These are phyloP conservation scores for Trochalopteron elliotii DNA, from an alignment of 2,113 vertebrate genomes.

Conservation along the genomic window DNA sequence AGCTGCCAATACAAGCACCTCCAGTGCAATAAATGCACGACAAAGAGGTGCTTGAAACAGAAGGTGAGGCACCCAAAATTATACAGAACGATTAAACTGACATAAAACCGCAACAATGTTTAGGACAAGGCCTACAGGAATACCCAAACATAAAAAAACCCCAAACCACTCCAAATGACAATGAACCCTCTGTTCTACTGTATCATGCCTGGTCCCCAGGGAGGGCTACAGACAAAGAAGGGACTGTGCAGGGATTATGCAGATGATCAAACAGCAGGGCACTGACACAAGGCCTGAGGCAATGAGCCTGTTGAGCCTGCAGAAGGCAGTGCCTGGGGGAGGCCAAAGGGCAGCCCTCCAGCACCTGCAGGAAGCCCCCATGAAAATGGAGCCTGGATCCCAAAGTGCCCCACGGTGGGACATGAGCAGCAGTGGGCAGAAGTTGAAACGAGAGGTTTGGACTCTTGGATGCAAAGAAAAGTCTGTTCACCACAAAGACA, in stretches of 20 bases:
- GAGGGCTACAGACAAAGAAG: neutral
- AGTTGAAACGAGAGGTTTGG: neutral
- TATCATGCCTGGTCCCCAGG: neutral
- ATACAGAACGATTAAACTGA: neutral
- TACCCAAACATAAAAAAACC: neutral
- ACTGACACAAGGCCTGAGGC: neutral
- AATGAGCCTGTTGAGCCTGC: neutral
- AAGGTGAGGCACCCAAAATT: neutral
- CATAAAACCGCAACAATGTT: neutral
- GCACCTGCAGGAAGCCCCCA: neutral
- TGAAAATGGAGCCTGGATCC: neutral
- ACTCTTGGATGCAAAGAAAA: neutral
- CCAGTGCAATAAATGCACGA: neutral
- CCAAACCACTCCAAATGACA: neutral
- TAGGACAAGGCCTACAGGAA: neutral
- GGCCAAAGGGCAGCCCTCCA: neutral
- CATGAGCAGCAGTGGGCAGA: rapidly evolving
- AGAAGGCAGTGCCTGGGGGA: neutral
- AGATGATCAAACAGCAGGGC: neutral
- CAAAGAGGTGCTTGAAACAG: neutral
- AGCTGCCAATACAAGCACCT: neutral
- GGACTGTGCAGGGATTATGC: neutral
- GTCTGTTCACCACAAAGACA: neutral
- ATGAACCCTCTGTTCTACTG: neutral
- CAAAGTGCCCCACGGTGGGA: rapidly evolving